Base-by-base conservation (phyloP, 64 coral and sea anemone species). In the Dendrophyllia cribrosa region DNA sequence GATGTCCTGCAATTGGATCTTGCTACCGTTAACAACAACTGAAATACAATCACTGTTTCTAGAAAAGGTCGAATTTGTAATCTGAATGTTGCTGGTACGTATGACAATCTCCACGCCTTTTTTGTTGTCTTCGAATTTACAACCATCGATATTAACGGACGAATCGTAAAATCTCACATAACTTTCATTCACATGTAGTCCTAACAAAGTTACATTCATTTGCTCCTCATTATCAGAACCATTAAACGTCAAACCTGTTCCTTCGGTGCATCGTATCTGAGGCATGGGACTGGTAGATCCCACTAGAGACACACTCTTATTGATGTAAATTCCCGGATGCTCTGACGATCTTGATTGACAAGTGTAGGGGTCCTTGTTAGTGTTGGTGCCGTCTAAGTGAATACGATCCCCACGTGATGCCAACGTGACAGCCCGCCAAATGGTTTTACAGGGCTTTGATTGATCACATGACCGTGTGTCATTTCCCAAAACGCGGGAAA, bases 251-350 rank as follows among this genome's bases (percentile, higher is more conserved):
- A 92, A 80, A 19, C 61, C 71, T 23, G 25, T 90, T 79, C 80
- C 60, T 58, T 92, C 59, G 10, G 64, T 22, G 76, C 88, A 95
- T 72, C 49, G 51, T 34, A 95, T 75, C 45, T 76, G 60, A 66
- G 52, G 70, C 88, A 46, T 62, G 34, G 25, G 93, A 87, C 50
- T 64, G 43, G 69, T 25, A 64, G 67, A 74, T 25, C 93, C 93
- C 58, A 86, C 52, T 51, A 95, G 65, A 55, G 50, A 62, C 25
- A 95, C 45, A 34, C 88, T 95, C 60, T 91, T 91, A 43, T 87
- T 74, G 19, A 79, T 48, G 55, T 95, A 91, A 76, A 95, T 74
- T 74, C 93, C 93, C 59, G 81, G 82, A 78, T 85, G 50, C 71
- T 78, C 16, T 86, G 69, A 58, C 4, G 58, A 70, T 46, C 44